Base-by-base conservation (phyloP, 2,113 vertebrate species). In the Orthochromis indermauri region DNA sequence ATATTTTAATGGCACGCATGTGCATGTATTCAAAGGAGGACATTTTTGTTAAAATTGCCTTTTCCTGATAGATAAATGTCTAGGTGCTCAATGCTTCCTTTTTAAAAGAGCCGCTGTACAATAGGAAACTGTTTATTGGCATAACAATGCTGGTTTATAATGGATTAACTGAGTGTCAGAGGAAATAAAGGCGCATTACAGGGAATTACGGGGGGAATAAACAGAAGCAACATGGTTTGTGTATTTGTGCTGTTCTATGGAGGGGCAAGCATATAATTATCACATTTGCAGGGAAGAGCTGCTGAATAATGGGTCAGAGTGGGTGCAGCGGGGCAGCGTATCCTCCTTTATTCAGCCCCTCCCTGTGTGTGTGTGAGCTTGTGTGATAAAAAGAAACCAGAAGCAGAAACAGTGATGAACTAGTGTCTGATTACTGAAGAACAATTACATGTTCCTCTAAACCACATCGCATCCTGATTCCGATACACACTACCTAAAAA, bases 211-310 rank as follows among this genome's bases (percentile, higher is more conserved):
- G 83, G 84, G 80, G 90, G 88, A 89, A 94, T 93, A 93, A 95
- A 95, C 94, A 94, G 94, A 90, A 93, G 93, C 92, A 91, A 55
- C 86, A 87, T 54, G 94, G 85, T 94, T 95, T 95, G 95, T 94
- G 90, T 94, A 93, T 95, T 89, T 93, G 89, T 89, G 88, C 95
- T 93, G 94, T 90, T 93, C 90, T 93, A 85, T 90, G 91, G 93
- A 92, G 88, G 88, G 90, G 76, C 87, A 89, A 95, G 94, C 87
- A 49, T 96, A 92, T 96, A 96, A 97, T 97, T 97, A 97, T 97
- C 96, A 95, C 96, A 96, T 97, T 97, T 96, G 95, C 94, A 42
- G 91, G 91, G 95, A 96, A 95, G 93, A 96, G 94, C 95, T 93
- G 93, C 92, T 89, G 94, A 95, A 95, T 96, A 96, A 95, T 94